A percentile compares a stretch with the other conserved stretches of the same genome.
Evolutionary conservation across 2,888 invertebrate genomes (phyloP).

Genomic region (Troilus luridus): DNA sequence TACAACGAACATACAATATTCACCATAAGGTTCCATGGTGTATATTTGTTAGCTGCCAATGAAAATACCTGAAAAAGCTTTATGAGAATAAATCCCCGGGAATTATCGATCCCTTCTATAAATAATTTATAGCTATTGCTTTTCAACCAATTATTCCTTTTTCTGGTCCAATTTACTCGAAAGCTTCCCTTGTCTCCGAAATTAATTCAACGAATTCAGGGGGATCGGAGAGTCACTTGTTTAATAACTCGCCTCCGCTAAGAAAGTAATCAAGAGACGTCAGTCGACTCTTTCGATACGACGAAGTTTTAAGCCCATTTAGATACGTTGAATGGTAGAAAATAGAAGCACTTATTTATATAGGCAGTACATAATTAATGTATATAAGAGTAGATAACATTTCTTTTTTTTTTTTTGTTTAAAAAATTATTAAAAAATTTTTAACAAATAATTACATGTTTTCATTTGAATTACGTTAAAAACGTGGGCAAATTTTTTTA

Average conservation of each 20-base stretch:
- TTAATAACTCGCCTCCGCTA: background rate
- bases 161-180: background rate
- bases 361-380: background rate
- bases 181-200: background rate
- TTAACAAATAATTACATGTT: too few relatives aligned
- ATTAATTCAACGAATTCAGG: background rate
- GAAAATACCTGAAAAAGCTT: background rate
- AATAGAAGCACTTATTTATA: slow-evolving; percentile 4
- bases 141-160: background rate
- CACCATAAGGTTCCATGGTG: too few relatives aligned
- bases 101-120: background rate
- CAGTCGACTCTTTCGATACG: background rate
- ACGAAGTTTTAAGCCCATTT: slow-evolving; percentile 1
- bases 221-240: background rate
- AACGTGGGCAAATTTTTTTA: too few relatives aligned
- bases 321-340: background rate
- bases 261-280: background rate
- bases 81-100: background rate
- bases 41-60: background rate
- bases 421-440: too few relatives aligned
- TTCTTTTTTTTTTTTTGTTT: too few relatives aligned
- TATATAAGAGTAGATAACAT: background rate
- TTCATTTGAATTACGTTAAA: too few relatives aligned
- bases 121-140: background rate
- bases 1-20: too few relatives aligned